These are phyloP conservation scores for Gallinago stenura DNA, from an alignment of 2,797 vertebrate species.

Conservation along the genomic window DNA sequence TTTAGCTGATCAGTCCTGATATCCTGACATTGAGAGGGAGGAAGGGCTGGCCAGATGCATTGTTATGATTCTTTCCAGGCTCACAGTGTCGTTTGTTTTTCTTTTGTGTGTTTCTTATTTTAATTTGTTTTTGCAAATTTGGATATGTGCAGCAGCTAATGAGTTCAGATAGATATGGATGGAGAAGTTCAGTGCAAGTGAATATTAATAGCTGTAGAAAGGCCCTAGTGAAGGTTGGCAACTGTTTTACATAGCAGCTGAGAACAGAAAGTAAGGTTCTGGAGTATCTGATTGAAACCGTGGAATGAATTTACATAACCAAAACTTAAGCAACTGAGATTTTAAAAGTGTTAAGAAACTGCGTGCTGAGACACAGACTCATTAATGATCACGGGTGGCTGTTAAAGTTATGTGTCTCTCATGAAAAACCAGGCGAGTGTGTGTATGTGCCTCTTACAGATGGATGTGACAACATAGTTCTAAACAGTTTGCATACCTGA, in stretches of 20 bases:
- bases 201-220: slow-evolving; percentile 47
- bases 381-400: background rate
- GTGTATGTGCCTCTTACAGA: background rate
- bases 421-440: background rate
- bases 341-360: slow-evolving; percentile 19
- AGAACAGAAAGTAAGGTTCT: background rate
- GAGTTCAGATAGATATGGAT: background rate
- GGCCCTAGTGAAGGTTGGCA: background rate
- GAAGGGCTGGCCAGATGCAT: background rate
- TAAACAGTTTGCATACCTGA: background rate
- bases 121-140: background rate
- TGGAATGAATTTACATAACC: background rate
- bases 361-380: background rate
- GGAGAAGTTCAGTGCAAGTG: background rate
- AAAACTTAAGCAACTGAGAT: slow-evolving; percentile 38
- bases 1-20: background rate
- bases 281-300: background rate
- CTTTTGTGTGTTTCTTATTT: background rate
- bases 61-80: background rate
- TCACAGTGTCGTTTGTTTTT: background rate
- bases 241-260: background rate
- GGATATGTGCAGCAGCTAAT: background rate
- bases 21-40: background rate
- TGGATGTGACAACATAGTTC: background rate
- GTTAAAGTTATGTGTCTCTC: background rate